Percentiles rank a stretch among this genome's conserved stretches.
Evolutionary conservation across 2,113 vertebrate genomes (phyloP).

Genomic region (Edolisoma coerulescens): DNA sequence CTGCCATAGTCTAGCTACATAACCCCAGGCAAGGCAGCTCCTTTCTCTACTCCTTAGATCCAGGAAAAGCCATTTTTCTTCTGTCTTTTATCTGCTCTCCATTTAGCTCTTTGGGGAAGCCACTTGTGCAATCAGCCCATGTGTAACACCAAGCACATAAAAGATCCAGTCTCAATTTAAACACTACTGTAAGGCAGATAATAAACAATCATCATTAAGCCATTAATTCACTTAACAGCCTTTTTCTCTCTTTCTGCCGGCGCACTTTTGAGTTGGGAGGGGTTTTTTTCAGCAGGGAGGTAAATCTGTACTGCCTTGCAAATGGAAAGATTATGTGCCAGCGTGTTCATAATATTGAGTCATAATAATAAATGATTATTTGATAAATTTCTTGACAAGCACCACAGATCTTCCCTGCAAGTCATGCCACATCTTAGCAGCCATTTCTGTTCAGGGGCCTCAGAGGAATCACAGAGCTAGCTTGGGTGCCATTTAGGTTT

Average conservation of each 20-base stretch:
- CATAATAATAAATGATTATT: not conserved
- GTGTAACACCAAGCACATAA: not conserved
- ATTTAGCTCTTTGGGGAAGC: not conserved
- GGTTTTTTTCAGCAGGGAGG: not conserved
- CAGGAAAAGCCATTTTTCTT: not conserved
- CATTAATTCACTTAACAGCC: not conserved
- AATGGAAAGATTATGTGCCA: not conserved
- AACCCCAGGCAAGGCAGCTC: not conserved
- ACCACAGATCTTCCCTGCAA: not conserved
- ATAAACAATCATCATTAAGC: conserved; percentile 48
- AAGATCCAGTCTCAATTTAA: conserved; percentile 1
- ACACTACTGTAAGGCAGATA: not conserved
- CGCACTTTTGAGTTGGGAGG: not conserved
- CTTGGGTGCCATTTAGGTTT: not conserved
- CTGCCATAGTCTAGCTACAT: not conserved
- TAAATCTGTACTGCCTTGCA: not conserved
- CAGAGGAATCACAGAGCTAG: not conserved
- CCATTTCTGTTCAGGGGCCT: not conserved
- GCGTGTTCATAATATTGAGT: not conserved
- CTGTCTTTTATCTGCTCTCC: not conserved
- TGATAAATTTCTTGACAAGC: not conserved
- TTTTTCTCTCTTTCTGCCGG: not conserved
- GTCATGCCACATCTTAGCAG: not conserved
- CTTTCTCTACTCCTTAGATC: not conserved
- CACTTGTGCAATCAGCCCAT: not conserved